Evolutionary conservation across 2,113 vertebrate species (phyloP).

Genomic region (Lagopus leucura): DNA sequence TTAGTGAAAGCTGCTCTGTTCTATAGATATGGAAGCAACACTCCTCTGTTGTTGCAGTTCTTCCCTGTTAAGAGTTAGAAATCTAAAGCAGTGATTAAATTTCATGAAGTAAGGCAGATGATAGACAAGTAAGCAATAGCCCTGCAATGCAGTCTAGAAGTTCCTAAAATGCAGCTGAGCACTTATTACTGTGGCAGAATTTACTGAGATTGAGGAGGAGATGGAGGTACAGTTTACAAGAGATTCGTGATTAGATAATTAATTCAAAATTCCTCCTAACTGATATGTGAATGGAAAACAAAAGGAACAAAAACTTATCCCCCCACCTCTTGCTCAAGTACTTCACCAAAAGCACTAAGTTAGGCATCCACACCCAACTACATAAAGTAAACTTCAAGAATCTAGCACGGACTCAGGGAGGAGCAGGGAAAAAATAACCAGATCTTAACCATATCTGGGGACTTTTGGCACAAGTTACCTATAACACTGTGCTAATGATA

Average conservation of each 20-base stretch:
- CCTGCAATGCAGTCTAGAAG: neutral
- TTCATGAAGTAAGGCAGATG: neutral
- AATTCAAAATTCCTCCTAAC: neutral
- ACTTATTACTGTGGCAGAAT: neutral
- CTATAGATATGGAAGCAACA: neutral
- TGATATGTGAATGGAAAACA: neutral
- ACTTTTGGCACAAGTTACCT: neutral
- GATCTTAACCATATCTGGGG: neutral
- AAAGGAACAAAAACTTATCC: neutral
- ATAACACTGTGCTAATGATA: neutral
- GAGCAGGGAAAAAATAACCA: neutral
- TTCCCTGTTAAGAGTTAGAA: neutral
- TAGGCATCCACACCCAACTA: neutral
- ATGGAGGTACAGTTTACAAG: neutral
- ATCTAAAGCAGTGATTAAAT: neutral
- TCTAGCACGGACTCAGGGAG: neutral
- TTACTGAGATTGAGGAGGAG: neutral
- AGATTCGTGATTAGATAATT: neutral
- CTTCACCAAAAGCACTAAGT: neutral
- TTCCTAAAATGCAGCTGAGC: neutral
- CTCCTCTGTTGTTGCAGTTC: neutral
- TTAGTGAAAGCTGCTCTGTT: neutral
- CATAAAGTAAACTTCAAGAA: neutral
- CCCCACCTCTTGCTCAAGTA: neutral
- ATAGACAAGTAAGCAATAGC: neutral